Evolutionary conservation across 2,888 invertebrate genomes (phyloP), one percentile per base, ranked within the genome.

Genomic region (Pollenia amentaria): DNA sequence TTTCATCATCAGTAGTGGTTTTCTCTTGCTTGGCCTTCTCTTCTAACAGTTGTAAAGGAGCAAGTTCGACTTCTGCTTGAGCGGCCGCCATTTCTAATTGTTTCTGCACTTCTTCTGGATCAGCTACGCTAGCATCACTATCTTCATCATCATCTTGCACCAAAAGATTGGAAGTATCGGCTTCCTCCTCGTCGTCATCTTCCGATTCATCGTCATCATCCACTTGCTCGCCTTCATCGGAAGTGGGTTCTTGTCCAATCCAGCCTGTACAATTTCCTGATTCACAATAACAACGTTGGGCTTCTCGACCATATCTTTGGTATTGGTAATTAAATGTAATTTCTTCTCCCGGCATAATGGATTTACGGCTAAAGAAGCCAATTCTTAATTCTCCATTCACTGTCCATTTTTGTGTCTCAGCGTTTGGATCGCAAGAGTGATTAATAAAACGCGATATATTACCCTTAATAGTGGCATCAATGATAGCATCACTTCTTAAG

Each of bases 241-340:
- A 95, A 42, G 97, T 96, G 0, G 97, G 97, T 89, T 97, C 96
- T 77, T 97, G 97, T 0, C 99, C 99, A 87, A 99, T 97, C 97
- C 97, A 98, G 0, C 99, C 99, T 38, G 98, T 96, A 92, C 99
- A 99, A 89, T 95, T 96, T 11, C 95, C 91, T 0, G 99, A 95
- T 89, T 97, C 98, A 93, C 99, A 99, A 93, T 95, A 98, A 94
- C 99, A 99, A 87, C 96, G 96, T 94, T 99, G 99, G 0, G 99
- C 99, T 92, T 98, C 97, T 94, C 98, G 97, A 8, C 99, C 99
- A 94, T 99, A 99, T 91, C 98, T 95, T 93, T 99, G 98, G 93
- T 99, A 99, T 93, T 99, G 97, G 93, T 99, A 99, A 93, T 99
- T 99, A 93, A 99, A 99, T 0, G 99, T 99, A 73, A 99, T 96